These are phyloP conservation scores for Epicampocera succincta DNA, from an alignment of 2,888 invertebrate genomes.

Conservation along the genomic window DNA sequence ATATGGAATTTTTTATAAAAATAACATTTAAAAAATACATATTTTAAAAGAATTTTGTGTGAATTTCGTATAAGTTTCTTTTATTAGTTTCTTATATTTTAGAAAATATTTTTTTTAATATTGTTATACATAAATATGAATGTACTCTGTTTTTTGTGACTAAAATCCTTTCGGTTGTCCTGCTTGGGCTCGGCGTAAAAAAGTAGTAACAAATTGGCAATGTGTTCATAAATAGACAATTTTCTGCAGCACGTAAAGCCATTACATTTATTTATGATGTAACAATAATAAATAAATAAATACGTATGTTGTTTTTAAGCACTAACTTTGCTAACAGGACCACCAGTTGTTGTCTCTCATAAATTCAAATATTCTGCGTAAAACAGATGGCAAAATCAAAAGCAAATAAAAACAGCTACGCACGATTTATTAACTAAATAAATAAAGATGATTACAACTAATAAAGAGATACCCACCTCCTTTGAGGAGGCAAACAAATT, in stretches of 20 bases:
- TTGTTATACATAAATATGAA: no score
- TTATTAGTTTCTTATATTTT: no score
- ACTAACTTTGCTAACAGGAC: constrained; percentile 32
- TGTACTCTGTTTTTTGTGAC: no score
- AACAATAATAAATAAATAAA: constrained; percentile 45
- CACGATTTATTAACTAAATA: constrained; percentile 69
- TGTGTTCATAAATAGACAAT: constrained; percentile 33
- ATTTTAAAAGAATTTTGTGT: no score
- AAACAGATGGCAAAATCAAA: constrained; percentile 58
- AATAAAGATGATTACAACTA: constrained; percentile 63
- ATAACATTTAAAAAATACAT: no score
- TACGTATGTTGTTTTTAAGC: constrained; percentile 31
- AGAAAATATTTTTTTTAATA: no score
- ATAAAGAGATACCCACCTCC: constrained; percentile 51
- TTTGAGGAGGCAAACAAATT: constrained; percentile 8
- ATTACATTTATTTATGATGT: constrained; percentile 72
- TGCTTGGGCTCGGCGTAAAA: no score
- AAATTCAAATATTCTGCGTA: neutral
- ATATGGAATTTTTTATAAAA: no score
- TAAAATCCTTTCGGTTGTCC: no score
- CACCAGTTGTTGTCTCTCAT: neutral
- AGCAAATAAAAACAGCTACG: constrained; percentile 58
- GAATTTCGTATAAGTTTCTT: no score
- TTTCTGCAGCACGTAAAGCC: constrained; percentile 70
- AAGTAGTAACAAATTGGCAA: neutral